phyloP scores from a whole-genome alignment of 2,113 vertebrate genomes.

The Cygnus buccinator region DNA sequence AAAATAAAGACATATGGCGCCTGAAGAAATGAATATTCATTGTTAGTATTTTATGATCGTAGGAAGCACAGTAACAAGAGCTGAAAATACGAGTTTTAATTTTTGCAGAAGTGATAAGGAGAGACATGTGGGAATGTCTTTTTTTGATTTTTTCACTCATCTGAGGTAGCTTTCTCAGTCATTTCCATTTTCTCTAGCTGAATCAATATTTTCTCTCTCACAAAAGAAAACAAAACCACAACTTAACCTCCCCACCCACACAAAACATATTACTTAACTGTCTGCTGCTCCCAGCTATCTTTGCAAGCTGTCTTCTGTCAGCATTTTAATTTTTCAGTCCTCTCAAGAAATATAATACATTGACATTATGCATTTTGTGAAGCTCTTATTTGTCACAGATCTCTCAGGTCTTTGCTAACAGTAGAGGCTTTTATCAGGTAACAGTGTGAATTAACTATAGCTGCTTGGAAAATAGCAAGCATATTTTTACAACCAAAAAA shows the following conservation, averaged over 20 bases:
- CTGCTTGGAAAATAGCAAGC: background rate
- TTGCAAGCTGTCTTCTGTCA: background rate
- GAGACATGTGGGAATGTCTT: background rate
- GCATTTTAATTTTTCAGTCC: slow-evolving; percentile 10
- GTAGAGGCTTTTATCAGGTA: background rate
- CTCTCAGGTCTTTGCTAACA: background rate
- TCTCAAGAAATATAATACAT: slow-evolving; percentile 23
- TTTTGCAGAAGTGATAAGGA: slow-evolving; percentile 31
- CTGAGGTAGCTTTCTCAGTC: slow-evolving; percentile 4
- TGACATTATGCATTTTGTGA: background rate
- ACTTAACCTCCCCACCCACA: slow-evolving; percentile 44
- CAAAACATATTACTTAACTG: slow-evolving; percentile 39
- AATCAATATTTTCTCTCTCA: slow-evolving; percentile 63
- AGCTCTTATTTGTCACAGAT: background rate
- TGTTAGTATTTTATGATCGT: background rate
- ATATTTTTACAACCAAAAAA: background rate
- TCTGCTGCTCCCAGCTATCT: slow-evolving; percentile 8
- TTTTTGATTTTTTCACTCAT: slow-evolving; percentile 35
- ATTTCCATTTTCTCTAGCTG: slow-evolving; percentile 45
- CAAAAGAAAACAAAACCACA: slow-evolving; percentile 58
- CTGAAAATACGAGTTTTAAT: slow-evolving; percentile 1
- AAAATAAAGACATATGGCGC: slow-evolving; percentile 19
- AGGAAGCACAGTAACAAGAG: slow-evolving; percentile 10
- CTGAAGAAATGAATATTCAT: slow-evolving; percentile 50
- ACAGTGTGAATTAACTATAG: background rate